A percentile compares a stretch with the other conserved stretches of the same genome.
phyloP scores from a whole-genome alignment of 1,140 invertebrate species.

The Zaprionus ghesquierei region DNA sequence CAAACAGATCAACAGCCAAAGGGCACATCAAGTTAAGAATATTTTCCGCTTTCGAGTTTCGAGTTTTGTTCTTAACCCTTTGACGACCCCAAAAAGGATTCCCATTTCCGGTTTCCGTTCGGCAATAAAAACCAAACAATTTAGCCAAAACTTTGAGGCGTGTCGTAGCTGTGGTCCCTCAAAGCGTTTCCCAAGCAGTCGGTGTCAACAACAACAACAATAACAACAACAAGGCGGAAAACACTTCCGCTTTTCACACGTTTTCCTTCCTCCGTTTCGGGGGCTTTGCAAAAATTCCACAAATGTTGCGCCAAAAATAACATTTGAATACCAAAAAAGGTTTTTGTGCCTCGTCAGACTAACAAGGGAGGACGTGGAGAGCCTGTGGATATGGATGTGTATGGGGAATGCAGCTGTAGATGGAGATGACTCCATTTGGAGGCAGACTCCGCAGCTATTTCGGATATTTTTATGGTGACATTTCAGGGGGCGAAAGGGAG shows the following conservation, averaged over 20 bases:
- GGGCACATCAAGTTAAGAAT: constrained; percentile 42
- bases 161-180: constrained; percentile 50
- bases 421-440: constrained; percentile 59
- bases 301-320: constrained; percentile 71
- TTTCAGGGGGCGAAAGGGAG: background rate
- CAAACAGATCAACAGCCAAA: constrained; percentile 32
- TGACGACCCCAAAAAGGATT: constrained; percentile 25
- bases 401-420: constrained; percentile 27
- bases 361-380: constrained; percentile 21
- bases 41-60: constrained; percentile 36
- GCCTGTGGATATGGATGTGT: background rate
- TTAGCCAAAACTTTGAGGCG: constrained; percentile 48
- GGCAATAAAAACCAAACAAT: constrained; percentile 41
- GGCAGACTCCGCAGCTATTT: constrained; percentile 34
- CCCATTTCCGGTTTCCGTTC: constrained; percentile 28
- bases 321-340: constrained; percentile 75
- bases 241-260: constrained; percentile 75
- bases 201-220: constrained; percentile 39
- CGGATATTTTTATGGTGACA: constrained; percentile 22
- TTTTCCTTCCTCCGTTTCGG: constrained; percentile 18
- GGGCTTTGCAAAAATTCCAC: constrained; percentile 39
- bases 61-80: constrained; percentile 32
- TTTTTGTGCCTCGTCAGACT: constrained; percentile 55
- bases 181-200: constrained; percentile 36
- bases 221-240: constrained; percentile 17